phyloP scores from a whole-genome alignment of 1,140 invertebrate genomes.

The Drosophila sp. region DNA sequence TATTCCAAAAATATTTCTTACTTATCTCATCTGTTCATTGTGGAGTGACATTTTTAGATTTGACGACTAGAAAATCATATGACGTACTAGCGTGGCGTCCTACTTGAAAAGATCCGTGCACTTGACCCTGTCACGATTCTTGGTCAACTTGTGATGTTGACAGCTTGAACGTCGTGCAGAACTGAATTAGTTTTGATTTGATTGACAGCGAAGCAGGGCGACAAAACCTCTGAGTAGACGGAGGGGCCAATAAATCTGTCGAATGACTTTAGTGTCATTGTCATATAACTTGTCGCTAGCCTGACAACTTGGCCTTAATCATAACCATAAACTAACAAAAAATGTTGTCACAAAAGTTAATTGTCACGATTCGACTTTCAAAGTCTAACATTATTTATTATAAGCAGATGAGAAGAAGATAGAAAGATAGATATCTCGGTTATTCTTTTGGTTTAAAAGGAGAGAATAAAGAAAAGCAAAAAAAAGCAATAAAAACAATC shows the following conservation, averaged over 20 bases:
- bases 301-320: slow-evolving; percentile 11
- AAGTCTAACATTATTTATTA: neutral
- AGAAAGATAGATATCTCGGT: too few relatives aligned
- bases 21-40: slow-evolving; percentile 10
- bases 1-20: neutral
- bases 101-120: slow-evolving; percentile 3
- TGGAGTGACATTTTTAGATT: slow-evolving; percentile 8
- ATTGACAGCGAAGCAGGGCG: slow-evolving; percentile 26
- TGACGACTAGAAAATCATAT: slow-evolving; percentile 14
- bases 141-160: slow-evolving; percentile 16
- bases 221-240: neutral
- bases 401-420: neutral
- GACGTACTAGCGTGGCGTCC: slow-evolving; percentile 1
- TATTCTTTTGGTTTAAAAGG: too few relatives aligned
- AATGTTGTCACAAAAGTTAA: neutral
- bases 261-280: slow-evolving; percentile 14
- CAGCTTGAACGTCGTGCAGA: slow-evolving; percentile 5
- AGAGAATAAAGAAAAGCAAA: too few relatives aligned
- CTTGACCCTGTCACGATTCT: slow-evolving; percentile 21
- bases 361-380: slow-evolving; percentile 5
- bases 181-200: slow-evolving; percentile 27
- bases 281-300: neutral
- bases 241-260: slow-evolving; percentile 36
- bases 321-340: slow-evolving; percentile 5
- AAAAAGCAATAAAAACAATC: too few relatives aligned